phyloP scores from a whole-genome alignment of 2,888 invertebrate species.

The Nomada fabriciana region DNA sequence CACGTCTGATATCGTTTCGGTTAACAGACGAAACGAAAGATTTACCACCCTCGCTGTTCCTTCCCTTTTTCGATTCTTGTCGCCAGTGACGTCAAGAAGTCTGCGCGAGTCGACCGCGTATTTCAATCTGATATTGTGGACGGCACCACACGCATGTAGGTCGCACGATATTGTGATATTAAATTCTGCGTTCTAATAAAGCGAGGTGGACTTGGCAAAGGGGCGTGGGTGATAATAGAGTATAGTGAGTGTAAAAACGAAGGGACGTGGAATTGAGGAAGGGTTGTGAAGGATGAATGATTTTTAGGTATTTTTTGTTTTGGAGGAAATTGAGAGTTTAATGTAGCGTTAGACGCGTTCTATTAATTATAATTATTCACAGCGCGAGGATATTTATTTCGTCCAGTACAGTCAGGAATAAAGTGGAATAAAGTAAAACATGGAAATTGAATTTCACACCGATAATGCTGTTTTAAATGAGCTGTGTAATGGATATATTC shows the following conservation, averaged over 20 bases:
- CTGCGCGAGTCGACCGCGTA: conserved; percentile 16
- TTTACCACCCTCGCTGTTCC: background rate
- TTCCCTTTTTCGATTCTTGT: background rate
- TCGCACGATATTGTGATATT: conserved; percentile 19
- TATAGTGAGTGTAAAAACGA: background rate
- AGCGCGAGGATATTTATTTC: too few species aligned
- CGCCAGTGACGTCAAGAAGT: conserved; percentile 33
- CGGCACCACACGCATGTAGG: conserved; percentile 6
- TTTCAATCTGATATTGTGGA: conserved; percentile 29
- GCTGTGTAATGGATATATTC: too few species aligned
- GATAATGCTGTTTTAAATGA: too few species aligned
- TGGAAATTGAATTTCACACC: too few species aligned
- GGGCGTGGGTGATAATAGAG: background rate
- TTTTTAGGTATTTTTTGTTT: too few species aligned
- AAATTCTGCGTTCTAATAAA: conserved; percentile 15
- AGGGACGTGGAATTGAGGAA: background rate
- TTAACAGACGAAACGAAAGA: too few species aligned
- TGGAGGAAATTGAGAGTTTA: too few species aligned
- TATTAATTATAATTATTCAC: too few species aligned
- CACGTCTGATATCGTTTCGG: background rate
- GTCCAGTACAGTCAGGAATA: too few species aligned
- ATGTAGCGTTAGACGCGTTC: too few species aligned
- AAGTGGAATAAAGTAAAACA: too few species aligned
- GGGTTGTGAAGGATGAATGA: background rate
- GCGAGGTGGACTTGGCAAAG: background rate